Conservation (phyloP, 2,797 vertebrate genomes). For the Gobionotothen gibberifrons region DNA sequence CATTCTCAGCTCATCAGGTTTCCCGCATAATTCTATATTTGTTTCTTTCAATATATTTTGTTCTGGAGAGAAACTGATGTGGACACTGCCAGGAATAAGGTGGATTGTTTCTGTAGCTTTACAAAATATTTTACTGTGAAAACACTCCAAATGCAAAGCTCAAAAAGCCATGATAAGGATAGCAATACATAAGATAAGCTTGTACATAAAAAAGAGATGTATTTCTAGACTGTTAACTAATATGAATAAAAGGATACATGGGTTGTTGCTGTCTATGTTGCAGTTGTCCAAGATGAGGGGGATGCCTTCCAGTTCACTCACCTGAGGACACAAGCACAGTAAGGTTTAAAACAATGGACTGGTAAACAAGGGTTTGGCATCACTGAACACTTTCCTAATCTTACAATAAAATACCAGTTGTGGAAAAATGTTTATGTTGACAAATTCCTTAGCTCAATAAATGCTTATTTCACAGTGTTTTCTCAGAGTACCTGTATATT, state of each 20-base stretch:
- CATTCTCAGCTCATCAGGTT: slow-evolving; percentile 40
- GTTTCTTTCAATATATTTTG: slow-evolving; percentile 12
- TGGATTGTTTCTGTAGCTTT: neutral
- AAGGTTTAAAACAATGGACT: neutral
- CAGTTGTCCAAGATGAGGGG: slow-evolving; percentile 96
- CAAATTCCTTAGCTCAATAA: neutral
- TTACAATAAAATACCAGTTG: neutral
- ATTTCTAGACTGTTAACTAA: slow-evolving; percentile 3
- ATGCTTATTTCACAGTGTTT: too few relatives aligned
- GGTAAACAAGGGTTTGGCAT: neutral
- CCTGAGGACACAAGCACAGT: slow-evolving; percentile 77
- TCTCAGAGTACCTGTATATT: too few relatives aligned
- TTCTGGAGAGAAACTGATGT: slow-evolving; percentile 31
- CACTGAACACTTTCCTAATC: neutral
- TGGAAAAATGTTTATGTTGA: neutral
- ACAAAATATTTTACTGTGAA: neutral
- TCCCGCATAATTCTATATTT: slow-evolving; percentile 23
- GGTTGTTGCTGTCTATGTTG: slow-evolving; percentile 95
- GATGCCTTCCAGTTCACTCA: slow-evolving; percentile 92
- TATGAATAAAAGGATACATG: slow-evolving; percentile 95
- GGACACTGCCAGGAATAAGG: slow-evolving; percentile 32
- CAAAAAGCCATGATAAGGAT: slow-evolving; percentile 3
- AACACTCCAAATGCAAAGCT: slow-evolving; percentile 24
- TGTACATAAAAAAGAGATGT: slow-evolving; percentile 21
- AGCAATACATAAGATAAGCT: slow-evolving; percentile 17